A percentile compares a stretch with the other conserved stretches of the same genome.
Evolutionary conservation across 35 echinoderm and acorn worm genomes (phyloP).

Genomic region (Holothuria glaberrima): DNA sequence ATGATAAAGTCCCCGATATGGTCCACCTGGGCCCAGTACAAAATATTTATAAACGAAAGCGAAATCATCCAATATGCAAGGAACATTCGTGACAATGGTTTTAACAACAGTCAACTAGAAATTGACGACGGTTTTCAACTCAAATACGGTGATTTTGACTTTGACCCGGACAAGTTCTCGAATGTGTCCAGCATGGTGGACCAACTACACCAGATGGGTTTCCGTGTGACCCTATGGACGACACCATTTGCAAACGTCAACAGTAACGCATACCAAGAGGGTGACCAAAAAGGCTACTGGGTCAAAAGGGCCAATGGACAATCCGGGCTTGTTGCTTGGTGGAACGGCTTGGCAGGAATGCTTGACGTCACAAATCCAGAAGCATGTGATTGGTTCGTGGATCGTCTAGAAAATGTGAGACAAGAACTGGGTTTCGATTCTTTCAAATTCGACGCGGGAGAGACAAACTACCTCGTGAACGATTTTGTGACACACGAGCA

Average conservation of each 20-base stretch:
- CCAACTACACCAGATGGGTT: slow-evolving; percentile 83
- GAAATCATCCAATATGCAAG: slow-evolving; percentile 77
- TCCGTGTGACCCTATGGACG: slow-evolving; percentile 92
- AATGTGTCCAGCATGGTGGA: slow-evolving; percentile 65
- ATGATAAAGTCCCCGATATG: slow-evolving; percentile 96
- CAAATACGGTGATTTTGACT: slow-evolving; percentile 85
- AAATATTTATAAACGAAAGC: slow-evolving; percentile 84
- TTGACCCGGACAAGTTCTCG: slow-evolving; percentile 81
- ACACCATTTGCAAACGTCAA: slow-evolving; percentile 86
- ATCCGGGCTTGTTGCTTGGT: slow-evolving; percentile 73
- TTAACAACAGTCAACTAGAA: slow-evolving; percentile 95
- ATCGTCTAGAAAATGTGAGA: slow-evolving; percentile 72
- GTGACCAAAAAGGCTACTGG: slow-evolving; percentile 76
- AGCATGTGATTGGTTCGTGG: slow-evolving; percentile 85
- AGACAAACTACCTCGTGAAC: slow-evolving; percentile 84
- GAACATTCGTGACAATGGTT: slow-evolving; percentile 79
- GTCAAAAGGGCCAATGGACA: slow-evolving; percentile 64
- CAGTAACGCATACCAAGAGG: slow-evolving; percentile 75
- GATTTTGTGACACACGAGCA: slow-evolving; percentile 64
- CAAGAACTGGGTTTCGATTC: slow-evolving; percentile 81
- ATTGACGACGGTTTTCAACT: slow-evolving; percentile 91
- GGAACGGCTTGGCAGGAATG: slow-evolving; percentile 83
- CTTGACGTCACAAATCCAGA: slow-evolving; percentile 95
- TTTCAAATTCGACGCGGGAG: slow-evolving; percentile 96
- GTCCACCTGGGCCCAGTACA: slow-evolving; percentile 95